phyloP scores from a whole-genome alignment of 2,797 vertebrate genomes.

The Anguilla obscura region DNA sequence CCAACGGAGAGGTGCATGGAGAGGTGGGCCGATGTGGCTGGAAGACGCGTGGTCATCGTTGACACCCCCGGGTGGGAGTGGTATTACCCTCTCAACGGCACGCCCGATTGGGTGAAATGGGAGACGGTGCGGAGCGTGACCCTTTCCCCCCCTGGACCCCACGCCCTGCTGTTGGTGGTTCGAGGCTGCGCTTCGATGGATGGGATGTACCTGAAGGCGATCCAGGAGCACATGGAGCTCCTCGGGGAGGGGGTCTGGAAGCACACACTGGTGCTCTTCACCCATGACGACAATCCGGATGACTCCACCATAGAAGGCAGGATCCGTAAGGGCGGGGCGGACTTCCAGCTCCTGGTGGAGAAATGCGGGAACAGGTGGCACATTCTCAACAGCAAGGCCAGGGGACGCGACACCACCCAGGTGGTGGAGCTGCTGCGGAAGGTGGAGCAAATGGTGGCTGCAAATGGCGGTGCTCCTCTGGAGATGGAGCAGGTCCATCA shows the following conservation, averaged over 20 bases:
- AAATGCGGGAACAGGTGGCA: constrained; percentile 65
- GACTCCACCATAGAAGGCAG: constrained; percentile 62
- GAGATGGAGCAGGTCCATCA: constrained; percentile 50
- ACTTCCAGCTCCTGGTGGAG: constrained; percentile 60
- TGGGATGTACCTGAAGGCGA: constrained; percentile 59
- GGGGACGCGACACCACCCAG: constrained; percentile 56
- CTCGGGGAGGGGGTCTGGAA: constrained; percentile 65
- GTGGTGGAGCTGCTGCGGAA: constrained; percentile 68
- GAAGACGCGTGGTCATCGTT: constrained; percentile 65
- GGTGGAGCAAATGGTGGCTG: constrained; percentile 62
- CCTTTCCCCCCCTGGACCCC: constrained; percentile 70
- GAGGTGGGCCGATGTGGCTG: constrained; percentile 55
- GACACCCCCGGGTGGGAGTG: constrained; percentile 78
- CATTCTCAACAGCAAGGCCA: constrained; percentile 63
- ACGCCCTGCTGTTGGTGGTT: constrained; percentile 69
- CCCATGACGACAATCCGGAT: constrained; percentile 69
- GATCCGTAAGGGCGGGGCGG: constrained; percentile 54
- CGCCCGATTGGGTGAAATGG: constrained; percentile 69
- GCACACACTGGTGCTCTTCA: constrained; percentile 70
- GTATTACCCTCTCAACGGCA: constrained; percentile 74
- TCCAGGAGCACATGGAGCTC: constrained; percentile 67
- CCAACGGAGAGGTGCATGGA: constrained; percentile 74
- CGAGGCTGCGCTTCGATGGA: constrained; percentile 65
- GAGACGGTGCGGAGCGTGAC: constrained; percentile 68
- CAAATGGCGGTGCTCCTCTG: constrained; percentile 47